phyloP scores from a whole-genome alignment of 2,113 vertebrate genomes.

The Spea bombifrons region DNA sequence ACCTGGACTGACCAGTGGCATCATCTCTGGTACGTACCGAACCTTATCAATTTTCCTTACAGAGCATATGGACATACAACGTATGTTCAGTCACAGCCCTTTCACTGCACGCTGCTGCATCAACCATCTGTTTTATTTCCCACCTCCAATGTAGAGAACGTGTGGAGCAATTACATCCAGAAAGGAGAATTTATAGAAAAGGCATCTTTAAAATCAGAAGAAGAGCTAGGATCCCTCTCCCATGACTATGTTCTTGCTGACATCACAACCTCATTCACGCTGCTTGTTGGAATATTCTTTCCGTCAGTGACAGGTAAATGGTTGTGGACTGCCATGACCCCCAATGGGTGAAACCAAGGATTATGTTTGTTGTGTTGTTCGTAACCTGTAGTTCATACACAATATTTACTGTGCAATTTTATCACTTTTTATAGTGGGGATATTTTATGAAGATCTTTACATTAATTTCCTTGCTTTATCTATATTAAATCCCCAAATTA shows the following conservation, averaged over 20 bases:
- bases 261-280: slow-evolving; percentile 85
- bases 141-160: slow-evolving; percentile 68
- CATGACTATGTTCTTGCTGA: slow-evolving; percentile 81
- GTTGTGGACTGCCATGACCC: no score
- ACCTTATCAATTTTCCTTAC: no score
- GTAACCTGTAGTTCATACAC: no score
- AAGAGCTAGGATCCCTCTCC: slow-evolving; percentile 57
- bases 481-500: no score
- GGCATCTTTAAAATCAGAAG: slow-evolving; percentile 60
- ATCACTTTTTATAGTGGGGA: no score
- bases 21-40: slow-evolving; percentile 23
- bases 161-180: slow-evolving; percentile 80
- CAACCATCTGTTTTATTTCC: not conserved
- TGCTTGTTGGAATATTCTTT: slow-evolving; percentile 91
- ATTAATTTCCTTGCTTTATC: no score
- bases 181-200: slow-evolving; percentile 84
- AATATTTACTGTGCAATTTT: no score
- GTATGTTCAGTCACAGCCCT: no score
- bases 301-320: slow-evolving; percentile 83
- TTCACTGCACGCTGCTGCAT: not conserved
- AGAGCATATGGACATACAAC: no score
- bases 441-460: no score
- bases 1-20: slow-evolving; percentile 79
- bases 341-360: no score
- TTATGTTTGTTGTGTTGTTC: no score